Evolutionary conservation across 2,797 vertebrate species (phyloP).

Genomic region (Denticeps clupeoides): DNA sequence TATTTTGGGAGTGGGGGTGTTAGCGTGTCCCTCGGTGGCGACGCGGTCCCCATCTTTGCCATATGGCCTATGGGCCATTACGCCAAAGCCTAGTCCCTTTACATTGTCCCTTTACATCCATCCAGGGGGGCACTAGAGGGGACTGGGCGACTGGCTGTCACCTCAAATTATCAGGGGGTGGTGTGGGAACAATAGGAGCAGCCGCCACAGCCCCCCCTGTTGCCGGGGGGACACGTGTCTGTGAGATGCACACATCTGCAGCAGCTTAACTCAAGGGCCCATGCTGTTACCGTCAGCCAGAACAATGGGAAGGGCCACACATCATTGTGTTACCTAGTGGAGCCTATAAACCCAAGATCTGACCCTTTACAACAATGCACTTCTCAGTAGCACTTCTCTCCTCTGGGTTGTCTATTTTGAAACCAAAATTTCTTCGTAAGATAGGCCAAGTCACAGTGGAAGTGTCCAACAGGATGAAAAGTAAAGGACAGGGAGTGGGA

Average conservation of each 20-base stretch:
- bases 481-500: no score
- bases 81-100: constrained; percentile 6
- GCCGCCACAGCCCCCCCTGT: constrained; percentile 9
- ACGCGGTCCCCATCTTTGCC: constrained; percentile 40
- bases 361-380: constrained; percentile 1
- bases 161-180: constrained; percentile 21
- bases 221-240: constrained; percentile 6
- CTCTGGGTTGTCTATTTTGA: no score
- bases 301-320: constrained; percentile 1
- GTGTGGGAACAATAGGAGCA: constrained; percentile 19
- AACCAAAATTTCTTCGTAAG: no score
- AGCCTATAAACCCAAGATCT: no score
- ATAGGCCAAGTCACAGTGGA: no score
- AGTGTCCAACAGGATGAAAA: no score
- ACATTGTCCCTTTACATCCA: no score
- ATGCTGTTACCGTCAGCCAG: constrained; percentile 1
- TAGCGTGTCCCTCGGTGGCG: constrained; percentile 4
- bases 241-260: constrained; percentile 17
- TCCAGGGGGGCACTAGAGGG: neutral
- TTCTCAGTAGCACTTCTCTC: neutral
- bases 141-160: constrained; percentile 13
- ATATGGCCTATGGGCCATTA: constrained; percentile 42
- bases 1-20: constrained; percentile 20
- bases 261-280: neutral
- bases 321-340: constrained; percentile 4